phyloP scores from a whole-genome alignment of 2,888 invertebrate genomes.

The Melipona beecheii region DNA sequence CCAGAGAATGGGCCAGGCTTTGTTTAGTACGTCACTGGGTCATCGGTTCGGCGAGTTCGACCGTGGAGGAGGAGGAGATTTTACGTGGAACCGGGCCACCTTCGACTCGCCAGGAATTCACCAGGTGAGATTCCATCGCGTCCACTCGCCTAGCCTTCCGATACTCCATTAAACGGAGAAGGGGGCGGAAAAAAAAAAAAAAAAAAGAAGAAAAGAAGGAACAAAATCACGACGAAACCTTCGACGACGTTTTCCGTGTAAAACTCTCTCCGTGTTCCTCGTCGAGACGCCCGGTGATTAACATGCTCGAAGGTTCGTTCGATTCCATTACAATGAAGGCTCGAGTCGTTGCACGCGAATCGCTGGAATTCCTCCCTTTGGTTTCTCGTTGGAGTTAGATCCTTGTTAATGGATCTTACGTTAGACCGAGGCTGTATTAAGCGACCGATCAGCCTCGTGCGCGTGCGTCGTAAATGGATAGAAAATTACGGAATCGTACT shows the following conservation, averaged over 20 bases:
- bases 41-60: slow-evolving; percentile 57
- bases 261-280: neutral
- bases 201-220: neutral
- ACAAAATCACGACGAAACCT: slow-evolving; percentile 35
- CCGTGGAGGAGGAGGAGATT: slow-evolving; percentile 40
- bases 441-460: neutral
- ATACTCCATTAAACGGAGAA: slow-evolving; percentile 14
- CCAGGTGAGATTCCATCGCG: slow-evolving; percentile 55
- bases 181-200: no score
- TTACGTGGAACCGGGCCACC: slow-evolving; percentile 53
- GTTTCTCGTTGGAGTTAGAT: neutral
- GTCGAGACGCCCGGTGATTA: slow-evolving; percentile 30
- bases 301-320: slow-evolving; percentile 15
- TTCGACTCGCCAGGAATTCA: slow-evolving; percentile 52
- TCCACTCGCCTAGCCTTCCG: slow-evolving; percentile 31
- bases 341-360: neutral
- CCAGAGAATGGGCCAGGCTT: slow-evolving; percentile 24
- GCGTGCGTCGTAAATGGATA: neutral
- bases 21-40: slow-evolving; percentile 69
- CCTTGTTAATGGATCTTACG: neutral
- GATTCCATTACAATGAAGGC: neutral
- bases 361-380: neutral
- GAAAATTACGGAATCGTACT: neutral
- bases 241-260: neutral
- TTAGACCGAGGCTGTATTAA: neutral